Evolutionary conservation across 2,113 vertebrate genomes (phyloP), one percentile per base, ranked within the genome.

Genomic region (Nannobrachium achirus): DNA sequence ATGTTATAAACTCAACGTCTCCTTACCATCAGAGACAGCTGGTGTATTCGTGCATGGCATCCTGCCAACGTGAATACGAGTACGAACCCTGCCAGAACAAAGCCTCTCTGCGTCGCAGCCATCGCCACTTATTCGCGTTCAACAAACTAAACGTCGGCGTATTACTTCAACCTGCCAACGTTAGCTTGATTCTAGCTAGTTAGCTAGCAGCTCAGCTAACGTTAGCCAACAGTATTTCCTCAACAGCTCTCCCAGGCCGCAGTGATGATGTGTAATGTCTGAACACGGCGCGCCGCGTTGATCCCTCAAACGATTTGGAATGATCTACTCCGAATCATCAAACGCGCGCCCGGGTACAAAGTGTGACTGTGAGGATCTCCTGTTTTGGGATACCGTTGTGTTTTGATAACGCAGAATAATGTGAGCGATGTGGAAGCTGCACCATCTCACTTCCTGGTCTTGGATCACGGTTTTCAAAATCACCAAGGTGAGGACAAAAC

Each of bases 31-130:
- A 93, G 71, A 0, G 46, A 76, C 11, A 93, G 90, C 25, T 69
- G 82, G 55, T 93, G 93, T 76, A 80, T 93, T 66, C 93, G 87
- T 1, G 90, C 90, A n/a, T 73, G 56, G 57, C 82, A 86, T 0
- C 71, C 72, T 38, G 40, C 13, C 38, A 86, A 33, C 10, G 86
- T 3, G 0, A 91, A 1, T 9, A 74, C 41, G 38, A 83, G 25
- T 5, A 89, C 16, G 56, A 62, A 56, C 8, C 45, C 77, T 15
- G 58, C 68, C 48, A 65, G 38, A 56, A 62, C 70, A 16, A 62
- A 65, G 1, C 50, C 41, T 62, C 52, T 59, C 4, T 71, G 66
- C 25, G 55, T 52, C 72, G 57, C 83, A 40, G 82, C 82, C 75
- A 81, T 83, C 69, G 39, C 19, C 40, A 55, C 46, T 19, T 20